Percentiles rank a stretch among this genome's conserved stretches.
These are phyloP conservation scores for Zygogramma bicolorata DNA, from an alignment of 2,888 invertebrate genomes.

Conservation along the genomic window DNA sequence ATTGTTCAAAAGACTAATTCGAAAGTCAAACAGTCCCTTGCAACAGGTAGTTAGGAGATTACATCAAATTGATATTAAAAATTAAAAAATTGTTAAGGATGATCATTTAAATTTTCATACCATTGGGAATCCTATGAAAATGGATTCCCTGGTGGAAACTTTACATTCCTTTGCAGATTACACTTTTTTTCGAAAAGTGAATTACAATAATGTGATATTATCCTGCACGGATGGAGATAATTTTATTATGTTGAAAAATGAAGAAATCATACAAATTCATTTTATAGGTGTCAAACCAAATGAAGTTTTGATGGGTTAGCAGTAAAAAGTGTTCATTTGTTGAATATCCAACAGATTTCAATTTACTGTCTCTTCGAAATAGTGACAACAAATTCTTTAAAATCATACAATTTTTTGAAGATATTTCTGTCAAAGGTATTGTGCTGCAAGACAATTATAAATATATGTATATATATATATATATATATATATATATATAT, in stretches of 20 bases:
- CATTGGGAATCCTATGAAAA: constrained; percentile 5
- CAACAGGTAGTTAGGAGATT: constrained; percentile 31
- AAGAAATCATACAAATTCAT: constrained; percentile 10
- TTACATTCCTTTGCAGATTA: not conserved
- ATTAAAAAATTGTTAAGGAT: constrained; percentile 6
- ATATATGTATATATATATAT: not conserved
- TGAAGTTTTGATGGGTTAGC: constrained; percentile 5
- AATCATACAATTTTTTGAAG: constrained; percentile 13
- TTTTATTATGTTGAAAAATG: not conserved
- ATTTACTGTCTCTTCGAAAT: constrained; percentile 17
- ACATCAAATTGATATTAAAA: constrained; percentile 16
- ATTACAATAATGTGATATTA: not conserved
- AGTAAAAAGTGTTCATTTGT: constrained; percentile 7
- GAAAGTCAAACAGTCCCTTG: constrained; percentile 30
- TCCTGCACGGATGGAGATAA: not conserved
- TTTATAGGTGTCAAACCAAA: constrained; percentile 6
- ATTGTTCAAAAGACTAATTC: constrained; percentile 18
- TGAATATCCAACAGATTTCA: constrained; percentile 17
- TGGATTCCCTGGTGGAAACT: not conserved
- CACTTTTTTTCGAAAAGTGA: not conserved
- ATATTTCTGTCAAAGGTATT: constrained; percentile 16
- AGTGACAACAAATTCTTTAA: constrained; percentile 6
- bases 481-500: not conserved
- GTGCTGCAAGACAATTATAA: constrained; percentile 9
- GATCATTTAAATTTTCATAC: not conserved